Base-by-base conservation (phyloP, 2,797 vertebrate species). In the Myotis daubentonii region DNA sequence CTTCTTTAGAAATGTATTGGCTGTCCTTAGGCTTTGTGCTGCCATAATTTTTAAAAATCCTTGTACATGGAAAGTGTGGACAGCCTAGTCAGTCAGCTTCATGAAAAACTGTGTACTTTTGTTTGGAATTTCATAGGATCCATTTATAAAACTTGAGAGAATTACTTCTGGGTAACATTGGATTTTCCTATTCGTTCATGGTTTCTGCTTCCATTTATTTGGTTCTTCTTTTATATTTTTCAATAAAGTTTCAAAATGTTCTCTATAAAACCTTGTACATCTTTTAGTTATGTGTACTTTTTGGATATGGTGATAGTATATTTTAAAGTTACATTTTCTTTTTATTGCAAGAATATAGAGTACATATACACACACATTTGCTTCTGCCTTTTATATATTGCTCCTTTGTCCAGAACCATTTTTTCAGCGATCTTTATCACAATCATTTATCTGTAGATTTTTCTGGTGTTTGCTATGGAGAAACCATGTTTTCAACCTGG, bases 211-310 rank as follows among this genome's bases (percentile, higher is more conserved):
- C 78, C 22, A 71, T 92, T 74, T 92, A 90, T 86, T 83, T 72
- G 22, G 5, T 30, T 84, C 36, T 47, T 90, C 74, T 92, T 74
- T 76, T 89, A 49, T 65, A 33, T 74, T 76, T 82, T 83, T 80
- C 53, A 87, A 4, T 84, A 60, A 88, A 72, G 15, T 76, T 84
- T 89, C 76, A 84, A 91, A 95, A 84, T 83, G 16, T 75, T 41
- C 33, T 89, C 51, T 13, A 62, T 68, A 57, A 94, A 92, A 70
- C 71, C 36, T 55, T 89, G 0, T 41, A 68, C 38, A 80, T 36
- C 38, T 80, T 89, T 68, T 92, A 74, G 36, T 74, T 88, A 41
- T 30, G 20, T 75, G 15, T 88, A 38, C 49, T 47, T 79, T 86
- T 91, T 70, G 83, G 53, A 47, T 76, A 53, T 49, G 38, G 3